Evolutionary conservation across 2,113 vertebrate genomes (phyloP).

Genomic region (Spilogale gracilis): DNA sequence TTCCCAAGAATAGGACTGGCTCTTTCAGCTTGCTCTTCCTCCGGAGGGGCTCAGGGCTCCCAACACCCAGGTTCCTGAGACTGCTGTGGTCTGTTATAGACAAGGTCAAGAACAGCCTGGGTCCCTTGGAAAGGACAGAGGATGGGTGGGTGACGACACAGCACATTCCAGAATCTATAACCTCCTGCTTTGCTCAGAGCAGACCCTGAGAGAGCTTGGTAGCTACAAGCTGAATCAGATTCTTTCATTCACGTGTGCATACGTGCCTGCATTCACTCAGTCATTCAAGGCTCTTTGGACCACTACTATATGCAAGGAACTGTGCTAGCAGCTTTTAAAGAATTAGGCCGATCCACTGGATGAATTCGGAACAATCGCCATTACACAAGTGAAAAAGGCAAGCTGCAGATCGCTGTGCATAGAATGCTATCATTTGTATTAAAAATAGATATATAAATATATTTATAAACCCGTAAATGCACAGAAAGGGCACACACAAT

Average conservation of each 20-base stretch:
- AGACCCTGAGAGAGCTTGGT: not conserved
- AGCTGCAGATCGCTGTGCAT: constrained; percentile 69
- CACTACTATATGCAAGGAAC: not conserved
- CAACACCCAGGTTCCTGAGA: not conserved
- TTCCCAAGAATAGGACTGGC: not conserved
- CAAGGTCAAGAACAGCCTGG: not conserved
- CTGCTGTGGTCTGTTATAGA: not conserved
- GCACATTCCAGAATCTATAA: not conserved
- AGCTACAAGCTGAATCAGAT: not conserved
- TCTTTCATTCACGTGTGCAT: not conserved
- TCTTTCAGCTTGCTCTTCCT: not conserved
- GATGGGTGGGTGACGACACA: not conserved
- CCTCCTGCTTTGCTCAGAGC: not conserved
- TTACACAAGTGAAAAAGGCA: constrained; percentile 63
- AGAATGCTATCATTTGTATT: constrained; percentile 83
- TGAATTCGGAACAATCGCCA: constrained; percentile 14
- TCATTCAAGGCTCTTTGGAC: not conserved
- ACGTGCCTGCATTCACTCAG: not conserved
- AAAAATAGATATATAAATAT: constrained; percentile 85
- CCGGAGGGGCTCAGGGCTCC: not conserved
- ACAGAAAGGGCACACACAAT: constrained; percentile 72
- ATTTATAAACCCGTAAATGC: constrained; percentile 79
- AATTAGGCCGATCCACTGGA: not conserved
- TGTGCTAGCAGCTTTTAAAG: not conserved
- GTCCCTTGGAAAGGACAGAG: not conserved